Evolutionary conservation across 2,888 invertebrate genomes (phyloP).

Genomic region (Cheilosia scutellata): DNA sequence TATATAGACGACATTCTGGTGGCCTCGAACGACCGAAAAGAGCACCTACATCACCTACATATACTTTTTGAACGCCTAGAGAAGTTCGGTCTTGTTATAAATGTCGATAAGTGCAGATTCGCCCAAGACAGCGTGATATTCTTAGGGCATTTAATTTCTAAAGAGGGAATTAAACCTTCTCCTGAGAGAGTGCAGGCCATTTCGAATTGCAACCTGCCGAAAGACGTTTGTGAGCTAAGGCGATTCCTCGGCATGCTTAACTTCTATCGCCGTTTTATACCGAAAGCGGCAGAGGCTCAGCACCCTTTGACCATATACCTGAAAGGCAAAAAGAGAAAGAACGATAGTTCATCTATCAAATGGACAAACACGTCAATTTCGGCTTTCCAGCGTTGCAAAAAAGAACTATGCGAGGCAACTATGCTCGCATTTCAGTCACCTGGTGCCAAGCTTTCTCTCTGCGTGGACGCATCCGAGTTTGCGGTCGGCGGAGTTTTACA

Average conservation of each 20-base stretch:
- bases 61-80: conserved; percentile 37
- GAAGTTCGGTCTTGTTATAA: conserved; percentile 74
- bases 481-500: background rate
- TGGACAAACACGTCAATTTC: background rate
- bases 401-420: background rate
- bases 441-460: background rate
- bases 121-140: conserved; percentile 28
- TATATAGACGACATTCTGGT: conserved; percentile 17
- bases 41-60: conserved; percentile 65
- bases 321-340: background rate
- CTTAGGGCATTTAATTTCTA: conserved; percentile 48
- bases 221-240: conserved; percentile 58
- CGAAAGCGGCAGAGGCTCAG: background rate
- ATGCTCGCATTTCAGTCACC: background rate
- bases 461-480: conserved; percentile 6
- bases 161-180: conserved; percentile 50
- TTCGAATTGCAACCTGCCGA: conserved; percentile 30
- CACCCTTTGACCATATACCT: background rate
- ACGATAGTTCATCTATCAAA: background rate
- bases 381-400: background rate
- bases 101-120: conserved; percentile 65
- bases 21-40: conserved; percentile 56
- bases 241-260: conserved; percentile 67
- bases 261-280: conserved; percentile 59
- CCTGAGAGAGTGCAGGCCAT: conserved; percentile 67